Percentiles rank a stretch among this genome's conserved stretches.
phyloP scores from a whole-genome alignment of 2,797 vertebrate species.

The Fistularia commersonii region DNA sequence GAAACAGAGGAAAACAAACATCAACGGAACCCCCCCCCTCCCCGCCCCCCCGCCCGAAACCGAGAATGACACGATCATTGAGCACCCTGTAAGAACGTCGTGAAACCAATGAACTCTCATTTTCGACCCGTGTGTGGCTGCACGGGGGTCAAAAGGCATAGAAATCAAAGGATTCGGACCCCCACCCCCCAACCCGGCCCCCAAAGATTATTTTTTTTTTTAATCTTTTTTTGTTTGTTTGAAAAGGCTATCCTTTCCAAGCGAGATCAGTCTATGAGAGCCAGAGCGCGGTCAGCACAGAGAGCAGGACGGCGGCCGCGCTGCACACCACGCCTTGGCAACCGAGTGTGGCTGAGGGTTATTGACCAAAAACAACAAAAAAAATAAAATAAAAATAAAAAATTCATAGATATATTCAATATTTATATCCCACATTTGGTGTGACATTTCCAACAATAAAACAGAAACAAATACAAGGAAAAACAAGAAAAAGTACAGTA shows the following conservation, averaged over 20 bases:
- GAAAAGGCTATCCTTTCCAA: constrained; percentile 55
- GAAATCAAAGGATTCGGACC: constrained; percentile 58
- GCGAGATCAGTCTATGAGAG: constrained; percentile 85
- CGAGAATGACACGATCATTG: constrained; percentile 63
- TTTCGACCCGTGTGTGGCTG: constrained; percentile 67
- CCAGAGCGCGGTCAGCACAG: constrained; percentile 85
- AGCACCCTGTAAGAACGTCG: constrained; percentile 72
- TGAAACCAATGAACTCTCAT: constrained; percentile 56
- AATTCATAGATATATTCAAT: constrained; percentile 2
- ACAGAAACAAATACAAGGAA: constrained; percentile 27
- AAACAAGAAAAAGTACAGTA: constrained; percentile 33
- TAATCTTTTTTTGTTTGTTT: too few relatives aligned
- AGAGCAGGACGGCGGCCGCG: constrained; percentile 86
- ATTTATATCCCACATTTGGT: constrained; percentile 12
- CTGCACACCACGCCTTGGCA: constrained; percentile 83
- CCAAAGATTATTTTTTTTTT: constrained; percentile 36
- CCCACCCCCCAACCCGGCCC: constrained; percentile 9
- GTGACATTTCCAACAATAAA: constrained; percentile 23
- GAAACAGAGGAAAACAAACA: constrained; percentile 50
- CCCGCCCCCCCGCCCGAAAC: constrained; percentile 24
- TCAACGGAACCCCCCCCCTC: constrained; percentile 34
- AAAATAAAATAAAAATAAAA: background rate
- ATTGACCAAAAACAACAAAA: constrained; percentile 7
- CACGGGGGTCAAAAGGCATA: constrained; percentile 76
- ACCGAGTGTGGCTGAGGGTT: constrained; percentile 86